Evolutionary conservation across 2,797 vertebrate species (phyloP).

Genomic region (Lepus oiostolus): DNA sequence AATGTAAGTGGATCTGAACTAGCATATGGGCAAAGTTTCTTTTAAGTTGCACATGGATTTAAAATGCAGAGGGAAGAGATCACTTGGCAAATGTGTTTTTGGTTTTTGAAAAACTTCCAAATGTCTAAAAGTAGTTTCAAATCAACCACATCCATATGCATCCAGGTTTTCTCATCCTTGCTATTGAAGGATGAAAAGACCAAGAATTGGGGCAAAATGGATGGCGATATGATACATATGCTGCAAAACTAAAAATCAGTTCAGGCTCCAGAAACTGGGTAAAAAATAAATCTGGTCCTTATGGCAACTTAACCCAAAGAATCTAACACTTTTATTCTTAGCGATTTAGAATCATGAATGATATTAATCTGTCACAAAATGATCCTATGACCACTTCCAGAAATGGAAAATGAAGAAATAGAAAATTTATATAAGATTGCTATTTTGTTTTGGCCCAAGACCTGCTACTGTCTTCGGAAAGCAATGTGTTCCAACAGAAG

Average conservation of each 20-base stretch:
- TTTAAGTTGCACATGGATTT: constrained; percentile 72
- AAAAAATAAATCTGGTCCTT: constrained; percentile 65
- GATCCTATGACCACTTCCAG: constrained; percentile 59
- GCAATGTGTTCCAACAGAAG: constrained; percentile 13
- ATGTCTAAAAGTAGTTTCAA: constrained; percentile 69
- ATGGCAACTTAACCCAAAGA: constrained; percentile 65
- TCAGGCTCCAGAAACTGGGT: constrained; percentile 33
- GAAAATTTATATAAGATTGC: constrained; percentile 7
- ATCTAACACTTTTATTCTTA: constrained; percentile 73
- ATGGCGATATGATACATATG: constrained; percentile 56
- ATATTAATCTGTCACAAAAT: constrained; percentile 72
- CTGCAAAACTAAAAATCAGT: constrained; percentile 42
- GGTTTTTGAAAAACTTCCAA: constrained; percentile 78
- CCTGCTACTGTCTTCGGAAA: constrained; percentile 53
- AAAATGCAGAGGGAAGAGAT: constrained; percentile 60
- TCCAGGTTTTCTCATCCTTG: constrained; percentile 64
- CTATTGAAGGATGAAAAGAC: constrained; percentile 58
- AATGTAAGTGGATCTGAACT: constrained; percentile 71
- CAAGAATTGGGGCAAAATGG: constrained; percentile 39
- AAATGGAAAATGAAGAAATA: constrained; percentile 63
- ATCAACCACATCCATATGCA: constrained; percentile 70
- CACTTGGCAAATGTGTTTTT: constrained; percentile 71
- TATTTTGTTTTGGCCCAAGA: constrained; percentile 56
- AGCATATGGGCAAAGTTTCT: constrained; percentile 74
- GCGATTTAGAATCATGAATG: constrained; percentile 33